phyloP scores from a whole-genome alignment of 2,113 vertebrate genomes.

The Rafetus swinhoei region DNA sequence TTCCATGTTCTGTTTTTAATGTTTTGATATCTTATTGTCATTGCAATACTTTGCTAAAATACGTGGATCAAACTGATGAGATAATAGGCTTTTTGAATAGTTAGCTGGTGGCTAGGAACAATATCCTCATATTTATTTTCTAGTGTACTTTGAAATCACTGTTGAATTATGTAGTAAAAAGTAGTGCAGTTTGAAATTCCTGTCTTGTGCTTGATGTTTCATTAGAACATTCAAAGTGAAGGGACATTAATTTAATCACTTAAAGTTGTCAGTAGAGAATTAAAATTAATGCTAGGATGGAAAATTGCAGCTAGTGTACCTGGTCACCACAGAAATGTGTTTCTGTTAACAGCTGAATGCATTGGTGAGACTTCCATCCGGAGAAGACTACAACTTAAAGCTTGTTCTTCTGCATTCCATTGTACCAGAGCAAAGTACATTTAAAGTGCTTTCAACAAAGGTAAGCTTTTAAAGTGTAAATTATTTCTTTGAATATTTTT shows the following conservation, averaged over 20 bases:
- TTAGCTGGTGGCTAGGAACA: conserved; percentile 13
- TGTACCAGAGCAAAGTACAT: conserved; percentile 89
- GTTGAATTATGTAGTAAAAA: conserved; percentile 4
- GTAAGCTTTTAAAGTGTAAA: conserved; percentile 73
- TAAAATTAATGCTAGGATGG: not conserved
- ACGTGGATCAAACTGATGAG: conserved; percentile 13
- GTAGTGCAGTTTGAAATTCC: not conserved
- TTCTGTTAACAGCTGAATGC: conserved; percentile 83
- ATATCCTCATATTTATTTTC: conserved; percentile 21
- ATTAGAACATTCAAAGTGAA: conserved; percentile 21
- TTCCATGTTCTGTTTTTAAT: not conserved
- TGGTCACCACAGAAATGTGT: conserved; percentile 24
- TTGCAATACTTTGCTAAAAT: conserved; percentile 11
- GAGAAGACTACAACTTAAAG: conserved; percentile 86
- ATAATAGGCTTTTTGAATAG: conserved; percentile 20
- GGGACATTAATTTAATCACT: conserved; percentile 23
- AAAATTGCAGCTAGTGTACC: not conserved
- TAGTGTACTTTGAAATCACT: conserved; percentile 19
- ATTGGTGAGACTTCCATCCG: conserved; percentile 85
- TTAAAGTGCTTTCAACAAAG: conserved; percentile 95
- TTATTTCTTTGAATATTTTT: not conserved
- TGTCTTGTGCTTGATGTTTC: conserved; percentile 3
- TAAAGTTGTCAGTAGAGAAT: not conserved
- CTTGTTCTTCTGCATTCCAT: conserved; percentile 88
- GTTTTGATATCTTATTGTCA: conserved; percentile 1